phyloP scores from a whole-genome alignment of 2,113 vertebrate genomes.

The Barbus barbus region DNA sequence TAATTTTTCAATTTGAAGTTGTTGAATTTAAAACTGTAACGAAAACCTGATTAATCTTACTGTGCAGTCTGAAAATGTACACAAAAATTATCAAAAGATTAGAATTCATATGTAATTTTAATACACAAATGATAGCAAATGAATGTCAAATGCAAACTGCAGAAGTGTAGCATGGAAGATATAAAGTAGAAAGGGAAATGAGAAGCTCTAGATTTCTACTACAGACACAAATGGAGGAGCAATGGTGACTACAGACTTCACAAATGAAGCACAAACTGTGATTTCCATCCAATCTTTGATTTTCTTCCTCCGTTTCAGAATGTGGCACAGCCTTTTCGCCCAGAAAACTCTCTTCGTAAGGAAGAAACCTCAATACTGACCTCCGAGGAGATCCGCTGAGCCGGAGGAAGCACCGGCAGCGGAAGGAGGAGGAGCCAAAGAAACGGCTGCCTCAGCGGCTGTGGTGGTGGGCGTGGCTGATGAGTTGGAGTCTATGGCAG shows the following conservation, averaged over 20 bases:
- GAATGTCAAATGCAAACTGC: background rate
- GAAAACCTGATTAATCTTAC: background rate
- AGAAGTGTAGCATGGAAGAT: background rate
- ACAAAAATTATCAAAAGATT: background rate
- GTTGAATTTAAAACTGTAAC: background rate
- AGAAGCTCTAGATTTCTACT: background rate
- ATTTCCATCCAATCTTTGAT: constrained; percentile 32
- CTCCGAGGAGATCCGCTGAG: constrained; percentile 94
- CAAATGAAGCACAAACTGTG: constrained; percentile 17
- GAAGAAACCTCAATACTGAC: constrained; percentile 82
- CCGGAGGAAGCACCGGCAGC: constrained; percentile 78
- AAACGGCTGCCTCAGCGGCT: constrained; percentile 71
- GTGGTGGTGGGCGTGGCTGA: constrained; percentile 74
- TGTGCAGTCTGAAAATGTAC: background rate
- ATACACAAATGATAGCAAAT: background rate
- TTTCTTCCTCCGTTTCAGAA: constrained; percentile 54
- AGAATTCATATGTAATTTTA: background rate
- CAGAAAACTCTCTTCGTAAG: constrained; percentile 69
- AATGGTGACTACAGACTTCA: background rate
- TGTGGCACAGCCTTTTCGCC: constrained; percentile 62
- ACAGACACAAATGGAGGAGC: background rate
- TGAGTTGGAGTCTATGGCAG: constrained; percentile 73
- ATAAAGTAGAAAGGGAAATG: background rate
- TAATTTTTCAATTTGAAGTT: background rate
- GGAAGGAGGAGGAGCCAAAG: constrained; percentile 79